phyloP scores from a whole-genome alignment of 2,888 invertebrate species.

The Deilephila porcellus region DNA sequence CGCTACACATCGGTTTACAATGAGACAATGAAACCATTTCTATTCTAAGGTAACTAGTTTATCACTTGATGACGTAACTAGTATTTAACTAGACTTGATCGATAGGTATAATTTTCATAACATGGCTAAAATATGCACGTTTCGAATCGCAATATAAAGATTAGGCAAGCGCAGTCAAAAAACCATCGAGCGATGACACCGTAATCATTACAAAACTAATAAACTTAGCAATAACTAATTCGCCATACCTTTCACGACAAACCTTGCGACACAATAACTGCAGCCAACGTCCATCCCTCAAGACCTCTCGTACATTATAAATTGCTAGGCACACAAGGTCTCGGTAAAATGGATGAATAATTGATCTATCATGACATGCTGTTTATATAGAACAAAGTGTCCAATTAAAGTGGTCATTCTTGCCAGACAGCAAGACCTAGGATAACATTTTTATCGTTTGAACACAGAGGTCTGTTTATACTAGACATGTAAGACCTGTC shows the following conservation, averaged over 20 bases:
- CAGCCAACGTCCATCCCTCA: not conserved
- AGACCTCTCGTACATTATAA: not conserved
- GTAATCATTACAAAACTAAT: conserved; percentile 27
- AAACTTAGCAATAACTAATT: conserved; percentile 28
- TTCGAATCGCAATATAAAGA: not conserved
- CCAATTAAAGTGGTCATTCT: not conserved
- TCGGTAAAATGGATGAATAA: not conserved
- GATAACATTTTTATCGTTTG: not conserved
- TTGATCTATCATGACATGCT: not conserved
- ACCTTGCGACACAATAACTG: conserved; percentile 13
- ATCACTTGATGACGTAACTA: too few relatives aligned
- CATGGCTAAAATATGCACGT: not conserved
- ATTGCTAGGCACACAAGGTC: not conserved
- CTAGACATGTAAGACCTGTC: not conserved
- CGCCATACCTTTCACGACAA: conserved; percentile 29
- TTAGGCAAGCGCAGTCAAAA: conserved; percentile 25
- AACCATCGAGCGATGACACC: conserved; percentile 20
- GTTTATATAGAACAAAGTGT: not conserved
- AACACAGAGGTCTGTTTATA: not conserved
- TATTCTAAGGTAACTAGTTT: too few relatives aligned
- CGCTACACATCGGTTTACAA: too few relatives aligned
- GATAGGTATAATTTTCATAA: not conserved
- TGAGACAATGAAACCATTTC: too few relatives aligned
- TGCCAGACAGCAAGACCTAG: not conserved
- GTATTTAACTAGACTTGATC: not conserved